These are phyloP conservation scores for Vollenhovia emeryi DNA, from an alignment of 1,140 invertebrate species.

Conservation along the genomic window DNA sequence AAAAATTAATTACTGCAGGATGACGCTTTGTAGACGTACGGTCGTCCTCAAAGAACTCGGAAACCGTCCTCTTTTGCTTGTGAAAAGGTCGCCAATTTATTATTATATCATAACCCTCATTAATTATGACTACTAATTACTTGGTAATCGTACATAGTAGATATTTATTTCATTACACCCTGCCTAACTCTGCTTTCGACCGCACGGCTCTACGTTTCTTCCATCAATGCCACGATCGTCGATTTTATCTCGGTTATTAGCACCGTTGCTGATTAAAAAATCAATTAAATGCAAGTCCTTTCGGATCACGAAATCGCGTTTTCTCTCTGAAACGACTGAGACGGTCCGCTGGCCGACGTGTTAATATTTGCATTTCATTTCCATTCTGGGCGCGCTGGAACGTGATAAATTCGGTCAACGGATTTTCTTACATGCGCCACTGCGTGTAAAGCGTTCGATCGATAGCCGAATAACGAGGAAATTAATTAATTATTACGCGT, in stretches of 20 bases:
- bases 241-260: background rate
- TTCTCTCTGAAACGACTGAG: constrained; percentile 19
- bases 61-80: background rate
- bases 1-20: constrained; percentile 31
- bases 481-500: constrained; percentile 60
- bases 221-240: background rate
- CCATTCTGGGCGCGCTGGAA: background rate
- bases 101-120: background rate
- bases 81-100: background rate
- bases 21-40: background rate
- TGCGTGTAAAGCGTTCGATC: constrained; percentile 47
- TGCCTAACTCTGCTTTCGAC: background rate
- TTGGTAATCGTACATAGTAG: background rate
- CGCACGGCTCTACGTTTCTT: background rate
- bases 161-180: background rate
- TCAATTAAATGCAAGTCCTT: constrained; percentile 47
- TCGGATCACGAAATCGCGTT: background rate
- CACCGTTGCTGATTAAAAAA: constrained; percentile 19
- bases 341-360: background rate
- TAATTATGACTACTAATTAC: background rate
- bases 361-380: constrained; percentile 54
- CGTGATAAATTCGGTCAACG: constrained; percentile 19
- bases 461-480: constrained; percentile 50
- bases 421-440: constrained; percentile 48
- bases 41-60: background rate